Conservation (phyloP, 2,113 vertebrate species). For the Arenaria interpres region DNA sequence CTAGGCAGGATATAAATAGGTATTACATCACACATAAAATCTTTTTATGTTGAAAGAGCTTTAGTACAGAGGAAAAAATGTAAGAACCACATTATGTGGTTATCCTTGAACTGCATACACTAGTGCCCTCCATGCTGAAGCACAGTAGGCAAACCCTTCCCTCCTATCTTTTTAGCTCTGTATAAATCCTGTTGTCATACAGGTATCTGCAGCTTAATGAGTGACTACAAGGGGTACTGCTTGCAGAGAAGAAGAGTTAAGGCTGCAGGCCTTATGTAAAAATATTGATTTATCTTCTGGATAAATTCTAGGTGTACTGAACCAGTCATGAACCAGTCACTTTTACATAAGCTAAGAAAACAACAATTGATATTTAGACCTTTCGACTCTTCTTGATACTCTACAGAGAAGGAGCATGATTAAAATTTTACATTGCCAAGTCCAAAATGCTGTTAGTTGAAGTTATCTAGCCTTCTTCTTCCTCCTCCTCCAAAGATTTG, state of each 20-base stretch:
- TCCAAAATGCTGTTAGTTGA: background rate
- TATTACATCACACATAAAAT: background rate
- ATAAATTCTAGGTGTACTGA: background rate
- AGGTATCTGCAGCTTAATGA: background rate
- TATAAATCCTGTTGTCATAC: background rate
- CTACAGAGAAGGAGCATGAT: background rate
- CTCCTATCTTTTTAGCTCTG: background rate
- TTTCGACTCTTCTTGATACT: background rate
- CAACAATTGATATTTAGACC: background rate
- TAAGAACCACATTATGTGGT: background rate
- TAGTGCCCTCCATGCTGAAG: background rate
- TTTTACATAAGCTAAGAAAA: background rate
- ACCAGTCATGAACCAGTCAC: background rate
- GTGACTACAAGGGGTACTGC: background rate
- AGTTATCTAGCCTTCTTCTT: background rate
- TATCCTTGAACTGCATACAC: background rate
- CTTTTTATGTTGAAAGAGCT: background rate
- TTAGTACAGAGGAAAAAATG: background rate
- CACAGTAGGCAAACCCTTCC: background rate
- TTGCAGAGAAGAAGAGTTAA: background rate
- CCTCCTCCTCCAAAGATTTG: background rate
- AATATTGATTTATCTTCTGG: background rate
- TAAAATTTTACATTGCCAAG: background rate
- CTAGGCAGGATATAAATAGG: background rate
- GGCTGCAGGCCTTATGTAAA: background rate